phyloP scores from a whole-genome alignment of 35 echinoderm and acorn worm genomes.

The Chiridota heheva region DNA sequence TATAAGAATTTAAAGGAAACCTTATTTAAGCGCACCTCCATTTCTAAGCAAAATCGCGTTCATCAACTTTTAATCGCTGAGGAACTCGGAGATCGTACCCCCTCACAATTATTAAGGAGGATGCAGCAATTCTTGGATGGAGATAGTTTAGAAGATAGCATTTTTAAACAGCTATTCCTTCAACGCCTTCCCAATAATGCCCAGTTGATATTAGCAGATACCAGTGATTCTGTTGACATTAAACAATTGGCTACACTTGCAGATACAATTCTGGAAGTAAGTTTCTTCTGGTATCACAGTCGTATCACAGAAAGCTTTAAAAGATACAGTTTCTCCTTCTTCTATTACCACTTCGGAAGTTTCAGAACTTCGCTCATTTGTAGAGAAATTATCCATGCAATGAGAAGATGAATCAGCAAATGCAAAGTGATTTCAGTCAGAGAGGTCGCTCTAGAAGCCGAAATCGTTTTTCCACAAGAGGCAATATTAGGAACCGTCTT shows the following conservation, averaged over 20 bases:
- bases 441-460: too few species aligned
- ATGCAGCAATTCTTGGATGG: slow-evolving; percentile 12
- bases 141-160: neutral
- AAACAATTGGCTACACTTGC: neutral
- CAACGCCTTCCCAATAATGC: slow-evolving; percentile 23
- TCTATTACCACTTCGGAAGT: too few species aligned
- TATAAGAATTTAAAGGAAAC: slow-evolving; percentile 24
- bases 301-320: too few species aligned
- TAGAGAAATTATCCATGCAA: too few species aligned
- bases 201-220: slow-evolving; percentile 14
- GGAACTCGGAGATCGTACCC: slow-evolving; percentile 27
- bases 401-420: too few species aligned
- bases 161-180: neutral
- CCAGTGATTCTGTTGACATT: neutral
- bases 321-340: too few species aligned
- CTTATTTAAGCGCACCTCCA: slow-evolving; percentile 12
- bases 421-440: too few species aligned
- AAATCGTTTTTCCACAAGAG: too few species aligned
- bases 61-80: slow-evolving; percentile 30
- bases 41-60: slow-evolving; percentile 20
- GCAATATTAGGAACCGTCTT: too few species aligned
- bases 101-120: slow-evolving; percentile 14
- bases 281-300: too few species aligned
- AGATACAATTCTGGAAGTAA: slow-evolving; percentile 32
- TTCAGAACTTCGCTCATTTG: too few species aligned